Evolutionary conservation across 2,888 invertebrate genomes (phyloP).

Genomic region (Eucera pruinosa): DNA sequence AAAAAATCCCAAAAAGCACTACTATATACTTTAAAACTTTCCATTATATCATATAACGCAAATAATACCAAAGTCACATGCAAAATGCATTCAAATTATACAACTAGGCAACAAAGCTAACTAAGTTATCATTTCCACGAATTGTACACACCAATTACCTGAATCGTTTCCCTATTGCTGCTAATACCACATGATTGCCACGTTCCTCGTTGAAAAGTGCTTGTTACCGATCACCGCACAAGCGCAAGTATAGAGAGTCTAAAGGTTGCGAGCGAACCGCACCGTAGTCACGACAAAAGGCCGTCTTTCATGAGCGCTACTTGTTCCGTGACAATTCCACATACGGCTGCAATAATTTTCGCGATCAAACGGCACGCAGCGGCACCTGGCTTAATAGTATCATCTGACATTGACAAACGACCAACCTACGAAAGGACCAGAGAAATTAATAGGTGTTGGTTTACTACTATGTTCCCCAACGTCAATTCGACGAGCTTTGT

Average conservation of each 20-base stretch:
- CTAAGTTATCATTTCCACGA: constrained; percentile 5
- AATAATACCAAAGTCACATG: too few species aligned
- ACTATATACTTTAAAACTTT: too few species aligned
- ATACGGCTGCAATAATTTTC: constrained; percentile 59
- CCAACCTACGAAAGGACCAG: constrained; percentile 45
- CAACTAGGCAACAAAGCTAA: not conserved
- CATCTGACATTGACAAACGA: constrained; percentile 62
- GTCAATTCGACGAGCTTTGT: constrained; percentile 6
- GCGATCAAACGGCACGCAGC: constrained; percentile 58
- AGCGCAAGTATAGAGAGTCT: not conserved
- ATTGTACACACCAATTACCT: not conserved
- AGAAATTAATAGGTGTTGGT: constrained; percentile 49
- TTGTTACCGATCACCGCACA: not conserved
- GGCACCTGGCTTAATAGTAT: constrained; percentile 59
- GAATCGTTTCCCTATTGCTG: not conserved
- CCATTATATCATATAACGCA: too few species aligned
- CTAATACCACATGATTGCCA: not conserved
- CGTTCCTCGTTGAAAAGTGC: not conserved
- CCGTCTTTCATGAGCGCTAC: constrained; percentile 35
- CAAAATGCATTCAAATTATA: too few species aligned
- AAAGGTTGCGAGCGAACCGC: not conserved
- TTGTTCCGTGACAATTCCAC: constrained; percentile 57
- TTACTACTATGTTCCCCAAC: constrained; percentile 20
- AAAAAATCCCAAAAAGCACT: too few species aligned
- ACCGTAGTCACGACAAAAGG: constrained; percentile 35